phyloP scores from a whole-genome alignment of 2,888 invertebrate genomes.

The Ditula angustiorana region DNA sequence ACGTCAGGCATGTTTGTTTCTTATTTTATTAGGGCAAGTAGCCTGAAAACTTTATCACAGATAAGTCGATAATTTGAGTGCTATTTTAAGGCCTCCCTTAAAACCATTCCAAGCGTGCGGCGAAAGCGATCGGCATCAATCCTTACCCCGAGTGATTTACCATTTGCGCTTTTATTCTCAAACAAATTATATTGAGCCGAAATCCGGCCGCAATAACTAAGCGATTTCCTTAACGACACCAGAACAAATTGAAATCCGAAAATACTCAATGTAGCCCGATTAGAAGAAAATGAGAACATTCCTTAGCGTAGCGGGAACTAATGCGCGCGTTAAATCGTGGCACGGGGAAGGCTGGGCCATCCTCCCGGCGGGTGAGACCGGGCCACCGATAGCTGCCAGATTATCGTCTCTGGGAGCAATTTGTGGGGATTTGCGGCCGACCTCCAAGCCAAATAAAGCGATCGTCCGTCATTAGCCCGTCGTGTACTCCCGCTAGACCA shows the following conservation, averaged over 20 bases:
- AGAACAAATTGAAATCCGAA: constrained; percentile 65
- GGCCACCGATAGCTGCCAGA: constrained; percentile 67
- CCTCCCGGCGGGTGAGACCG: constrained; percentile 49
- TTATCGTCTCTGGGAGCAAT: constrained; percentile 75
- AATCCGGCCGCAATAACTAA: constrained; percentile 52
- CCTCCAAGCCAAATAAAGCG: constrained; percentile 62
- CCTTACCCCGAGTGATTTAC: constrained; percentile 33
- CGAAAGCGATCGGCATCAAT: constrained; percentile 36
- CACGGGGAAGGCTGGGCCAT: constrained; percentile 34
- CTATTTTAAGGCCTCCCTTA: constrained; percentile 22
- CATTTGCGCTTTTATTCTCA: constrained; percentile 36
- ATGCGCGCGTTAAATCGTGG: constrained; percentile 57
- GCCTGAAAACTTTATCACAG: constrained; percentile 7
- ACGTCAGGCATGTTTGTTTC: not conserved
- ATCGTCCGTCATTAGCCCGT: constrained; percentile 61
- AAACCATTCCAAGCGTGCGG: constrained; percentile 5
- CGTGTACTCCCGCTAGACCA: constrained; percentile 48
- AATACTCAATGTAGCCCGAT: constrained; percentile 62
- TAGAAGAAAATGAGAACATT: constrained; percentile 72
- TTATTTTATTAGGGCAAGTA: too few relatives aligned
- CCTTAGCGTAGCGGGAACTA: constrained; percentile 64
- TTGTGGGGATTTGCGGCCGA: constrained; percentile 76
- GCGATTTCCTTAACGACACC: constrained; percentile 54
- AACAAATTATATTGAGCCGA: constrained; percentile 34
- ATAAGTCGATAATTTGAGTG: constrained; percentile 20